A percentile compares a stretch with the other conserved stretches of the same genome.
Evolutionary conservation across 2,888 invertebrate genomes (phyloP).

Genomic region (Carcina quercana): DNA sequence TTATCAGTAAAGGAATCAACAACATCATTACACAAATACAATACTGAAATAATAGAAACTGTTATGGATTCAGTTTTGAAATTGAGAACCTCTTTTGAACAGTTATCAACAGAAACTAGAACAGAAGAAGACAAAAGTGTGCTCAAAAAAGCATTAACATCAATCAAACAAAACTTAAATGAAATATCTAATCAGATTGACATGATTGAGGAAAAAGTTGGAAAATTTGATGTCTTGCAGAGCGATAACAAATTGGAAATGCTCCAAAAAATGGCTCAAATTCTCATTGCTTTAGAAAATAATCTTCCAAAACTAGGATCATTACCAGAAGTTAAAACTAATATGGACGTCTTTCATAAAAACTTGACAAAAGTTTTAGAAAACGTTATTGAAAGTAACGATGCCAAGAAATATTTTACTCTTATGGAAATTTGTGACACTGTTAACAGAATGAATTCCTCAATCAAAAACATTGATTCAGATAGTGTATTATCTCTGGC

Average conservation of each 20-base stretch:
- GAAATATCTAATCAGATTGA: constrained; percentile 48
- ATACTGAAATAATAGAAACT: constrained; percentile 77
- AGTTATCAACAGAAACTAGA: constrained; percentile 39
- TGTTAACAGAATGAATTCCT: constrained; percentile 46
- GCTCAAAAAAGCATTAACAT: constrained; percentile 40
- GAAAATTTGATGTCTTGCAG: constrained; percentile 51
- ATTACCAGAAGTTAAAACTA: constrained; percentile 35
- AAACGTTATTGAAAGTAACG: constrained; percentile 70
- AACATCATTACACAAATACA: constrained; percentile 50
- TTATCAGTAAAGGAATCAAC: constrained; percentile 69
- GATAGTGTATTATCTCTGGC: constrained; percentile 40
- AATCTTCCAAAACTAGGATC: constrained; percentile 42
- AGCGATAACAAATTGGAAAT: constrained; percentile 59
- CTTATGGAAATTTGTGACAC: constrained; percentile 56
- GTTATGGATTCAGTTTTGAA: constrained; percentile 78
- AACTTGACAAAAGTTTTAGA: constrained; percentile 72
- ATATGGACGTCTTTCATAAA: constrained; percentile 58
- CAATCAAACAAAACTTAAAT: constrained; percentile 46
- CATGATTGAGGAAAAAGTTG: constrained; percentile 40
- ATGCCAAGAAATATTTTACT: constrained; percentile 49
- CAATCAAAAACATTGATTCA: constrained; percentile 41
- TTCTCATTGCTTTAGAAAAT: constrained; percentile 56
- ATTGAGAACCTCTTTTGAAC: constrained; percentile 74
- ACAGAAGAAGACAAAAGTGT: constrained; percentile 32
- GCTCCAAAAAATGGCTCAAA: constrained; percentile 63